Evolutionary conservation across 2,797 vertebrate genomes (phyloP), one percentile per base, ranked within the genome.

Genomic region (Paratrypauchen microcephalus): DNA sequence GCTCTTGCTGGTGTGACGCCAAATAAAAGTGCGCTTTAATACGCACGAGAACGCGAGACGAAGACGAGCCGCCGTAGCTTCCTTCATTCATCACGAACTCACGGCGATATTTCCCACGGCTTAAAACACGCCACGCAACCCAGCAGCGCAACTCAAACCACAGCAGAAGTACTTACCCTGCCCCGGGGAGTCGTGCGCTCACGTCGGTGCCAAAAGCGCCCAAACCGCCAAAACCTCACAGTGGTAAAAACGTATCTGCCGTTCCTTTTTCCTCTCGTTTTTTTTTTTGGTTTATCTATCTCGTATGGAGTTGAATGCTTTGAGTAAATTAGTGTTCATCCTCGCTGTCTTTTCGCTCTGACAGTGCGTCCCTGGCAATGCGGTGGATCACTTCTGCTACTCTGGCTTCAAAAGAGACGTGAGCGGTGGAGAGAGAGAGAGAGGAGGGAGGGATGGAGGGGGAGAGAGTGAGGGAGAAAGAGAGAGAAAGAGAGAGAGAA

Each of bases 151-250:
- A 75, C 41, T 68, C 47, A 55, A 32, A 64, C 23, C 57, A 48
- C 69, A 71, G 48, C 63, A 58, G 45, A 68, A 69, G 79, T 76
- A 89, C 91, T 93, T 84, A 93, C 92, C 86, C 80, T 91, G 87
- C 79, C 86, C 79, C 82, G 36, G 36, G 63, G 80, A 90, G 85
- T 89, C 89, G 90, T 90, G 89, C 83, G 85, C 82, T 79, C 87
- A 81, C 84, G 88, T 83, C 87, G 86, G 86, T 83, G 88, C 82
- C 86, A 87, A 85, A 71, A 86, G 87, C 81, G 81, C 83, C 86
- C 79, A 83, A 89, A 81, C 75, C 81, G 81, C 83, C 86, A 80
- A 83, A 89, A 81, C 75, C 89, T 89, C 89, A 82, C 85, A 84
- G 81, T 83, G 77, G 81, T 86, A 87, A 82, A 82, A 87, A 80